A percentile compares a stretch with the other conserved stretches of the same genome.
phyloP scores from a whole-genome alignment of 2,797 vertebrate species.

The Hippoglossus hippoglossus region DNA sequence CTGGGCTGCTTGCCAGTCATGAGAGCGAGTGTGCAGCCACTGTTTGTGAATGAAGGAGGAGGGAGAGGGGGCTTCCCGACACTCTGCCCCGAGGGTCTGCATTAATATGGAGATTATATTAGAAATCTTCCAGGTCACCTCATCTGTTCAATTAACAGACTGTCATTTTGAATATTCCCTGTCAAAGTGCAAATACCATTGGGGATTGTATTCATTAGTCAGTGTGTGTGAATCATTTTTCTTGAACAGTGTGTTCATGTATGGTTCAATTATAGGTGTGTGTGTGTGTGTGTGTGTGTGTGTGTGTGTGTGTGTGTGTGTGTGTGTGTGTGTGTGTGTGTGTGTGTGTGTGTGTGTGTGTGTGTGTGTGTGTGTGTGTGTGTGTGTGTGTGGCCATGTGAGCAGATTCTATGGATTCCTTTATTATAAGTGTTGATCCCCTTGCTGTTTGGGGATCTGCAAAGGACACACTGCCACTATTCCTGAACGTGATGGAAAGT shows the following conservation, averaged over 20 bases:
- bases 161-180: conserved; percentile 67
- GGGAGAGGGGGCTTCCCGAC: background rate
- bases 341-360: conserved; percentile 2
- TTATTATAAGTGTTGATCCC: conserved; percentile 50
- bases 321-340: background rate
- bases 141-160: conserved; percentile 57
- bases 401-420: conserved; percentile 34
- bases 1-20: conserved; percentile 10
- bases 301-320: conserved; percentile 1
- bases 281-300: conserved; percentile 6
- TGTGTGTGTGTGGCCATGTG: background rate
- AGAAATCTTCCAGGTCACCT: conserved; percentile 77
- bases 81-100: conserved; percentile 31
- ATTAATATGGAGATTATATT: conserved; percentile 67
- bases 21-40: conserved; percentile 17
- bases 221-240: conserved; percentile 2
- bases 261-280: conserved; percentile 25
- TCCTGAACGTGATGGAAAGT: conserved; percentile 30
- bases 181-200: conserved; percentile 26
- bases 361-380: conserved; percentile 2
- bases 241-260: conserved; percentile 4
- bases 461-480: conserved; percentile 30
- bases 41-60: background rate
- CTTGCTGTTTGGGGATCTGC: conserved; percentile 32
- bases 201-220: conserved; percentile 7